These are phyloP conservation scores for Monopis laevigella DNA, from an alignment of 2,888 invertebrate species.

Conservation along the genomic window DNA sequence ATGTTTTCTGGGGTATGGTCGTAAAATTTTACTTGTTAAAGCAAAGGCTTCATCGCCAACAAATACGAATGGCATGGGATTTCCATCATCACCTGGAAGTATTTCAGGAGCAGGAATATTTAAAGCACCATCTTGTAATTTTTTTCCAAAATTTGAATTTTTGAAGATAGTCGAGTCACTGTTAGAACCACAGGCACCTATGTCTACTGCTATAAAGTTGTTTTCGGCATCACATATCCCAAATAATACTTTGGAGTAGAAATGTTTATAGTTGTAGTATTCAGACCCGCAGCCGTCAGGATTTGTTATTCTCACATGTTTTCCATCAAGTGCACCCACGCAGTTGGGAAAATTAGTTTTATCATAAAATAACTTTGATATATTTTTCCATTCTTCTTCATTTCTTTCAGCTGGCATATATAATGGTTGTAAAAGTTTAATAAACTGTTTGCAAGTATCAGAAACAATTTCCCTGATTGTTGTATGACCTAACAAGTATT, in stretches of 20 bases:
- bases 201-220: constrained; percentile 19
- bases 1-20: constrained; percentile 20
- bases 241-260: constrained; percentile 21
- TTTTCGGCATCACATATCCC: constrained; percentile 19
- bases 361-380: constrained; percentile 19
- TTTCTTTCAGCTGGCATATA: not conserved
- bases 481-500: not conserved
- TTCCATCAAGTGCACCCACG: constrained; percentile 22
- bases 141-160: constrained; percentile 20
- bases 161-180: constrained; percentile 22
- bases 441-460: not conserved
- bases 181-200: constrained; percentile 22
- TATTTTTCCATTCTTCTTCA: constrained; percentile 20
- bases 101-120: constrained; percentile 19
- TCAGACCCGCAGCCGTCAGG: constrained; percentile 23
- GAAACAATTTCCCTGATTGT: not conserved
- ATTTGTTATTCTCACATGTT: constrained; percentile 22
- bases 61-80: constrained; percentile 20
- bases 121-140: constrained; percentile 22
- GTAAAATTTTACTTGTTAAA: constrained; percentile 21
- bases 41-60: constrained; percentile 22
- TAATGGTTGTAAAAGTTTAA: not conserved
- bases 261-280: constrained; percentile 21
- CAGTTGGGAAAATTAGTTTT: constrained; percentile 21
- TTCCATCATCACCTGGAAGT: constrained; percentile 17